A percentile compares a stretch with the other conserved stretches of the same genome.
These are phyloP conservation scores for Drosophila sproati DNA, from an alignment of 1,140 invertebrate species.

Conservation along the genomic window DNA sequence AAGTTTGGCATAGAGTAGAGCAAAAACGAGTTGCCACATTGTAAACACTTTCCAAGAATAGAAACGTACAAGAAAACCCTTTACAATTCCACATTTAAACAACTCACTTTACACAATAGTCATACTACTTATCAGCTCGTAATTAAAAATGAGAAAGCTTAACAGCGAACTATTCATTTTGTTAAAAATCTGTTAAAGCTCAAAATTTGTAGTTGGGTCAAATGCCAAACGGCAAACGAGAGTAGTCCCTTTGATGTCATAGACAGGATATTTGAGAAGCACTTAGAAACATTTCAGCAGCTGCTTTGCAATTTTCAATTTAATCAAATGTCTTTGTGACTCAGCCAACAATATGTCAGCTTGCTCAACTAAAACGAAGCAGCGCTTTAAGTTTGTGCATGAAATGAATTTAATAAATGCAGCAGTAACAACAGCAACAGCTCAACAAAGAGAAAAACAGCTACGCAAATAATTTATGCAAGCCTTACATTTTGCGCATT, in stretches of 20 bases:
- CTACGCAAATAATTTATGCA: constrained; percentile 47
- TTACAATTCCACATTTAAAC: too few relatives aligned
- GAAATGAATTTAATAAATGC: constrained; percentile 69
- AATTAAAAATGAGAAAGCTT: too few relatives aligned
- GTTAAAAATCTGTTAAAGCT: not conserved
- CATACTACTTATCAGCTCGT: not conserved
- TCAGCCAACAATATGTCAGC: not conserved
- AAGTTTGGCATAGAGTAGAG: not conserved
- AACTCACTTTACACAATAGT: too few relatives aligned
- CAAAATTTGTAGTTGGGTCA: not conserved
- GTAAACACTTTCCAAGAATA: too few relatives aligned
- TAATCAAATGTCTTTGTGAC: constrained; percentile 28
- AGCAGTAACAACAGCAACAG: constrained; percentile 3
- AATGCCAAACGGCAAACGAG: constrained; percentile 2
- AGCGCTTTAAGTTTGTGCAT: constrained; percentile 51
- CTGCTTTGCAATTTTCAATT: constrained; percentile 14
- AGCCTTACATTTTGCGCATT: constrained; percentile 35
- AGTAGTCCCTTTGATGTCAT: constrained; percentile 8
- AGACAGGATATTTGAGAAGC: constrained; percentile 4
- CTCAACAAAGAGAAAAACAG: not conserved
- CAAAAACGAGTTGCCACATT: not conserved
- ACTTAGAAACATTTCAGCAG: constrained; percentile 2
- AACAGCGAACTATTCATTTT: too few relatives aligned
- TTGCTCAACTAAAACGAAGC: not conserved
- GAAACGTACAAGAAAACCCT: too few relatives aligned